Evolutionary conservation across 2,113 vertebrate species (phyloP), one percentile per base, ranked within the genome.

Genomic region (Procavia capensis): DNA sequence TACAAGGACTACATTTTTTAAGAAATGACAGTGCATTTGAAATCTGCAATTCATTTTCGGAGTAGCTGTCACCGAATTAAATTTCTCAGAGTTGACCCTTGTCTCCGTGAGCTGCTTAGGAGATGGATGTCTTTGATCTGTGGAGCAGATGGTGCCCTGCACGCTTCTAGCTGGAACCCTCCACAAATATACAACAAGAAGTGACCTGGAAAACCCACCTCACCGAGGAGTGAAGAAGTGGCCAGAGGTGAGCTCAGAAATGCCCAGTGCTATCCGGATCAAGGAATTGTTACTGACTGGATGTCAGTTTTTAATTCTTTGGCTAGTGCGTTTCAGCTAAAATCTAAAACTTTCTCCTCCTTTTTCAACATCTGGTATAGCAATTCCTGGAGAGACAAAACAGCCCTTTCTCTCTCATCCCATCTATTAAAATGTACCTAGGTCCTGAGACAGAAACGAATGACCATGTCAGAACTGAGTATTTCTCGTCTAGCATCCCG

Each of bases 301-400:
- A 74, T 78, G 85, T 91, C 78, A 66, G 80, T 64, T 91, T 96
- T 93, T 95, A 91, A 91, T 92, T 96, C 59, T 61, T 24, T 87
- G 84, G 97, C 96, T 96, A 63, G 95, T 83, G 91, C 95, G 93
- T 97, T 97, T 95, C 96, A 75, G 96, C 93, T 95, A 95, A 97
- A 88, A 97, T 95, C 61, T 90, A 50, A 39, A 96, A 96, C 97
- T 59, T 27, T 94, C 95, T 85, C 93, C 94, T 97, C 97, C 92
- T 8, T 92, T 92, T 91, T 93, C 97, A 78, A 97, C 98, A 98
- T 98, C 98, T 98, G 98, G 96, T 98, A 98, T 95, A 98, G 98
- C 97, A 87, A 98, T 98, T 98, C 95, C 97, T 98, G 95, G 96
- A 86, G 97, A 98, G 98, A 93, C 98, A 98, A 98, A 98, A 94